Evolutionary conservation across 1,140 invertebrate genomes (phyloP).

Genomic region (Brachionus calyciflorus): DNA sequence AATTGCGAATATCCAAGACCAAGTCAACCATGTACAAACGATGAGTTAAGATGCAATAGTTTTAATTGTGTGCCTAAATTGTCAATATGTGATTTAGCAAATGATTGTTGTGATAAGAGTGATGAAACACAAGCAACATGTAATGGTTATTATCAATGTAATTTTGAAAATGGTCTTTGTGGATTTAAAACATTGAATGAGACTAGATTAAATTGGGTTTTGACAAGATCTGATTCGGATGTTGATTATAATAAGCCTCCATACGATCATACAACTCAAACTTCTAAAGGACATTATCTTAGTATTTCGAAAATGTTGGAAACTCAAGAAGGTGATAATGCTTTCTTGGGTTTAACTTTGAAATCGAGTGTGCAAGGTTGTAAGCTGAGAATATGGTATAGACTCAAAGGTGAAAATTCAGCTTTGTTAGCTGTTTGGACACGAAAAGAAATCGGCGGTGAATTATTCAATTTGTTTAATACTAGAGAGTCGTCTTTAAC

Average conservation of each 20-base stretch:
- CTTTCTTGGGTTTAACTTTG: background rate
- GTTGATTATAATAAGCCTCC: background rate
- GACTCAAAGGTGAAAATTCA: background rate
- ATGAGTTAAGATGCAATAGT: background rate
- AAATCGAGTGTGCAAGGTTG: background rate
- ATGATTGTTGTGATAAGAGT: conserved; percentile 53
- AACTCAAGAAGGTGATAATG: background rate
- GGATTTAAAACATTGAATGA: background rate
- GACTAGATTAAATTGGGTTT: background rate
- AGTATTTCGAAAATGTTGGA: background rate
- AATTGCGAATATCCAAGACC: conserved; percentile 51
- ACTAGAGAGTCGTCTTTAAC: background rate
- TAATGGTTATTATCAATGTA: conserved; percentile 19
- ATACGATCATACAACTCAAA: conserved; percentile 23
- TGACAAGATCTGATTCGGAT: background rate
- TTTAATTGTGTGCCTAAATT: conserved; percentile 49
- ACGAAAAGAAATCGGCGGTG: background rate
- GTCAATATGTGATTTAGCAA: conserved; percentile 54
- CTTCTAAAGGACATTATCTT: background rate
- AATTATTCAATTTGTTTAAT: background rate
- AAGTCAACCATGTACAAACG: conserved; percentile 38
- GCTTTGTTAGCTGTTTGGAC: background rate
- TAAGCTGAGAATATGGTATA: conserved; percentile 14
- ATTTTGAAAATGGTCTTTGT: conserved; percentile 23
- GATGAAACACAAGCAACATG: conserved; percentile 54